Base-by-base conservation (phyloP, 2,888 invertebrate species). In the Euproctis similis region DNA sequence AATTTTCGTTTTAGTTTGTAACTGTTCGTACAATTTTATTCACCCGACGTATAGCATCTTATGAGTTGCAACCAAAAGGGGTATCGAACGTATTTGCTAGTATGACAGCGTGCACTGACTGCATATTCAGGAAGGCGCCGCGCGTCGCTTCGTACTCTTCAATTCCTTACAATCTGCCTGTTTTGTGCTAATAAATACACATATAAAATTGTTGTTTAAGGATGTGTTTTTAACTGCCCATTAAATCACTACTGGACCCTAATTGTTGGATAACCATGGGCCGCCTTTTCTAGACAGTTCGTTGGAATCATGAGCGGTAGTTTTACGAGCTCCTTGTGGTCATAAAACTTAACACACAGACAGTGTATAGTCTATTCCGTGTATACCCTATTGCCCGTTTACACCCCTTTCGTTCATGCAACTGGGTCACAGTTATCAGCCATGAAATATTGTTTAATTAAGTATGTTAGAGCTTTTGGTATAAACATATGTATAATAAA, bases 161-260 rank as follows among this genome's bases (percentile, higher is more conserved):
- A 59, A 64, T 54, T 49, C 51, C n/a, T n/a, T n/a, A n/a, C 34
- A 34, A 28, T 40, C 42, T 39, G 28, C 26, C 31, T 37, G 31
- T 35, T 39, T 32, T 34, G 28, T 42, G 46, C 45, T 56, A 57
- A 64, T 66, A 69, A 72, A 71, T 65, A 57, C 58, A 62, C 65
- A 65, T 68, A 69, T 75, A 68, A 75, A 75, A 63, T 53, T 56
- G 43, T 45, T 49, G 55, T 42, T 56, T 51, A 68, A 67, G 58
- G 57, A 63, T 69, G 56, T 46, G 35, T 59, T 71, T n/a, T 78
- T 77, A 68, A 75, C 59, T 59, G 58, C 57, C 60, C 65, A 71
- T 80, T 65, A 75, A 80, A 71, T 53, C 47, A 60, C 63, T 52
- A 75, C 71, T 67, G 70, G 69, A 64, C 50, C 54, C 65, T 73